phyloP scores from a whole-genome alignment of 2,888 invertebrate species.

The Brenthis hecate region DNA sequence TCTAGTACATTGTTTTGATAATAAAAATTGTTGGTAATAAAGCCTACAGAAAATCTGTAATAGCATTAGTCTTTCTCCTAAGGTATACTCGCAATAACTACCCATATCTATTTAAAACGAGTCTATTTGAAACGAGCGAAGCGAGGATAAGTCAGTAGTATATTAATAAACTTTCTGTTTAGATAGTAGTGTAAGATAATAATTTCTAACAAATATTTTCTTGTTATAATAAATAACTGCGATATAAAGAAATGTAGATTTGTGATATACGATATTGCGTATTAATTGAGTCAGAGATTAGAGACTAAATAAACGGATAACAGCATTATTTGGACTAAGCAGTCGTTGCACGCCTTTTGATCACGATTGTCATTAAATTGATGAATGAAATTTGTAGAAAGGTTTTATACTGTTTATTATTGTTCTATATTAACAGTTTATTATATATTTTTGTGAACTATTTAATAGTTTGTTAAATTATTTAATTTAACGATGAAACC shows the following conservation, averaged over 20 bases:
- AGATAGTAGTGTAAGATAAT: no score
- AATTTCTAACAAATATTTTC: not conserved
- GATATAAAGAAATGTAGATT: constrained; percentile 6
- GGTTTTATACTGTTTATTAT: not conserved
- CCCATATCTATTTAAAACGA: no score
- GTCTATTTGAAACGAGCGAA: no score
- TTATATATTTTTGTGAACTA: not conserved
- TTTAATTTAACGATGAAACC: no score
- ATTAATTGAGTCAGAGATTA: not conserved
- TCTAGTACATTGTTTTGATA: no score
- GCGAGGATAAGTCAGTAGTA: no score
- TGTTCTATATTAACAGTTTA: not conserved
- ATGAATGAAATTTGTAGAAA: constrained; percentile 16
- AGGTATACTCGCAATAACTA: no score
- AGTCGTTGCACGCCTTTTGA: constrained; percentile 22
- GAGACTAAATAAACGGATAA: constrained; percentile 4
- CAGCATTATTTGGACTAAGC: constrained; percentile 5
- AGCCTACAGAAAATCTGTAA: no score
- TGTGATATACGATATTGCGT: constrained; percentile 7
- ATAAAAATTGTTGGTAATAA: no score
- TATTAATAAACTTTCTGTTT: no score
- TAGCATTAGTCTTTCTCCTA: no score
- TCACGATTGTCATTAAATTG: constrained; percentile 27
- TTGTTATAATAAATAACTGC: not conserved
- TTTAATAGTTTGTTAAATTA: not conserved